Conservation (phyloP, 2,888 invertebrate species). For the Lasioglossum zephyrum region DNA sequence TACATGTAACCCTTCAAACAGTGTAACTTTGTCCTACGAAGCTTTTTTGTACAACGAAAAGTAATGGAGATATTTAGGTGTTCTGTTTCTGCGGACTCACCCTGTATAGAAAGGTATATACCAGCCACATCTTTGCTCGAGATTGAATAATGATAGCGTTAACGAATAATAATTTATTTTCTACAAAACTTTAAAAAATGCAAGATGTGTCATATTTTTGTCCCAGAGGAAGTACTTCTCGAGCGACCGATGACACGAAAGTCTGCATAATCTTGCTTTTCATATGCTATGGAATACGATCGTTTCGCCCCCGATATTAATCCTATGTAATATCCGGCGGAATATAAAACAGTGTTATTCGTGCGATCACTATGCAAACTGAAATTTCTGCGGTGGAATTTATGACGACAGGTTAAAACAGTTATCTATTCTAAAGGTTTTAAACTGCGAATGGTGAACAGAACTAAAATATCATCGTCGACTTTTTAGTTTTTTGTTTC, state of each 20-base stretch:
- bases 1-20: too few relatives aligned
- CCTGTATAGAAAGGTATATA: too few relatives aligned
- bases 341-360: neutral
- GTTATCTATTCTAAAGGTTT: neutral
- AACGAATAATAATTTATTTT: neutral
- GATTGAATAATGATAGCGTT: too few relatives aligned
- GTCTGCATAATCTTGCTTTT: neutral
- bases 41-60: too few relatives aligned
- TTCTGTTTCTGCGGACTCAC: too few relatives aligned
- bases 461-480: neutral
- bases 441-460: neutral
- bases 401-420: neutral
- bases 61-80: too few relatives aligned
- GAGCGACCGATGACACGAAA: neutral
- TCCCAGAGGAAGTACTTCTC: neutral
- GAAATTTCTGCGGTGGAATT: neutral
- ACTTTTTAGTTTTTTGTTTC: neutral
- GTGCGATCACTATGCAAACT: neutral
- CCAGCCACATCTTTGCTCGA: too few relatives aligned
- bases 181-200: neutral
- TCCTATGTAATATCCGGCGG: neutral
- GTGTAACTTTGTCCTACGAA: too few relatives aligned
- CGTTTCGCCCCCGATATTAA: neutral
- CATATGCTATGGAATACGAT: neutral
- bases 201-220: neutral